Evolutionary conservation across 2,797 vertebrate genomes (phyloP).

Genomic region (Sebastes aleutianus): DNA sequence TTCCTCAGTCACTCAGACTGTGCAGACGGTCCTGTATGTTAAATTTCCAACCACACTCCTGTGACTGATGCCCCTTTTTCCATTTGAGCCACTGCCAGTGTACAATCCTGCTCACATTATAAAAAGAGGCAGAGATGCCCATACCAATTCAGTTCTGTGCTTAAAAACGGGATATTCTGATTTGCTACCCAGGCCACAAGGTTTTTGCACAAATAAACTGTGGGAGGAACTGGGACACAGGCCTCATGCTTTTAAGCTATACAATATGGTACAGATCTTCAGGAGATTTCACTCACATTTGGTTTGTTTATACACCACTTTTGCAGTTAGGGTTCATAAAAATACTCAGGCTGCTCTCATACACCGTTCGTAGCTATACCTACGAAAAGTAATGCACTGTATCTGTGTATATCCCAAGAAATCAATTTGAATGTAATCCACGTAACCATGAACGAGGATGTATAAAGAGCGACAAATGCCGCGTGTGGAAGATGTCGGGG

Average conservation of each 20-base stretch:
- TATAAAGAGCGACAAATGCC: too few species aligned
- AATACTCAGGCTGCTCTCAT: neutral
- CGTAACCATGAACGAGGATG: too few species aligned
- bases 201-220: slow-evolving; percentile 37
- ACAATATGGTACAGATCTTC: slow-evolving; percentile 6
- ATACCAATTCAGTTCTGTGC: slow-evolving; percentile 33
- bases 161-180: slow-evolving; percentile 35
- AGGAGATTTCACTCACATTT: neutral
- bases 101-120: slow-evolving; percentile 42
- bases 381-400: too few species aligned
- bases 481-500: too few species aligned
- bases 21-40: slow-evolving; percentile 49
- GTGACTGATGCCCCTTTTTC: slow-evolving; percentile 59
- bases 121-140: slow-evolving; percentile 33
- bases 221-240: slow-evolving; percentile 12
- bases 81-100: slow-evolving; percentile 41
- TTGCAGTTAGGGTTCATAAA: slow-evolving; percentile 2
- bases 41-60: slow-evolving; percentile 57
- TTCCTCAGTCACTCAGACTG: slow-evolving; percentile 27
- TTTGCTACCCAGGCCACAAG: slow-evolving; percentile 24
- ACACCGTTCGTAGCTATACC: too few species aligned
- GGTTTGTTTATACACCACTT: slow-evolving; percentile 9
- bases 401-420: too few species aligned
- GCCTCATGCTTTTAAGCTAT: slow-evolving; percentile 22
- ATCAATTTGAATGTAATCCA: too few species aligned